Conservation (phyloP, 2,113 vertebrate genomes). For the Pandion haliaetus region DNA sequence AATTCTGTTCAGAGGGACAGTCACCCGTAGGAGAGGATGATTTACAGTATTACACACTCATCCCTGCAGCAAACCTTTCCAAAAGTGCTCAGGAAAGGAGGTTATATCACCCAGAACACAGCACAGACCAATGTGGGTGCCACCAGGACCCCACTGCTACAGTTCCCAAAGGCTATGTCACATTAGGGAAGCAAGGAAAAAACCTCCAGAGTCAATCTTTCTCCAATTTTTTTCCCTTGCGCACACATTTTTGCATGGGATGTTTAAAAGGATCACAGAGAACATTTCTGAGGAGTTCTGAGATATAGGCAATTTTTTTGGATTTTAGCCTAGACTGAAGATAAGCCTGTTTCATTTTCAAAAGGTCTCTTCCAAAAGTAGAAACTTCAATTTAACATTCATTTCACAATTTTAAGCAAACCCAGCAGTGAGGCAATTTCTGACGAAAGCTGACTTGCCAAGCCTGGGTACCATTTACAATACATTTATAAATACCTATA, state of each 20-base stretch:
- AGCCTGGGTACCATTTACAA: background rate
- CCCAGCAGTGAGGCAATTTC: background rate
- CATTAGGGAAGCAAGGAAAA: background rate
- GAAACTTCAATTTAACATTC: constrained; percentile 60
- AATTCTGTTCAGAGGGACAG: background rate
- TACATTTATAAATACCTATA: background rate
- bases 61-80: background rate
- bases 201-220: background rate
- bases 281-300: constrained; percentile 15
- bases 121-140: background rate
- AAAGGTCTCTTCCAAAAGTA: constrained; percentile 65
- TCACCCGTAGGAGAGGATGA: background rate
- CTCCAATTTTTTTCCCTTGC: background rate
- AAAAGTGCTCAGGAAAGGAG: background rate
- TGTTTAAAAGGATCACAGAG: background rate
- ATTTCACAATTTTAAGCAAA: constrained; percentile 28
- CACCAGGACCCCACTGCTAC: background rate
- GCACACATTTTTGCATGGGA: background rate
- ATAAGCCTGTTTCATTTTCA: constrained; percentile 57
- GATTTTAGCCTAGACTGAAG: constrained; percentile 58
- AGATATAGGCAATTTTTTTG: constrained; percentile 43
- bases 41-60: background rate
- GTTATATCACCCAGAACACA: background rate
- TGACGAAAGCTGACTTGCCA: background rate
- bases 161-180: background rate